phyloP scores from a whole-genome alignment of 2,797 vertebrate genomes.

The Ciconia nigra region DNA sequence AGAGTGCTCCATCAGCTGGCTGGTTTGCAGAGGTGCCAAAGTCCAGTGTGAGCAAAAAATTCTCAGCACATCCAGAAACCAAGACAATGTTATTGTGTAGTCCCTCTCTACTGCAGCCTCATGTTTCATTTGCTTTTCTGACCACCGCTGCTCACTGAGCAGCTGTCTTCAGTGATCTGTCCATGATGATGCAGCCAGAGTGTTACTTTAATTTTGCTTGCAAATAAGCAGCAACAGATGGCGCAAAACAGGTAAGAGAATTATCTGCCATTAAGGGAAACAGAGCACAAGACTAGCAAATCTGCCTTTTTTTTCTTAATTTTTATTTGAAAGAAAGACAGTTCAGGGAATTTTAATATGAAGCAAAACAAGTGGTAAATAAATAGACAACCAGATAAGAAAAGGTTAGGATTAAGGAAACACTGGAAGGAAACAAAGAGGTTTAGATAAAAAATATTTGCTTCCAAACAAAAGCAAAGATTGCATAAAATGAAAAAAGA shows the following conservation, averaged over 20 bases:
- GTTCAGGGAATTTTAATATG: neutral
- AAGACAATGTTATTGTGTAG: neutral
- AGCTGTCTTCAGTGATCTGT: neutral
- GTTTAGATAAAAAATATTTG: neutral
- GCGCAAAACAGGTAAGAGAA: neutral
- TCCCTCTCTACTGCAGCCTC: neutral
- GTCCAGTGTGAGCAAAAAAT: neutral
- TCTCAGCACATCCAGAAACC: neutral
- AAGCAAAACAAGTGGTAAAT: neutral
- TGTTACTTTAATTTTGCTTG: neutral
- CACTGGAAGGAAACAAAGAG: neutral
- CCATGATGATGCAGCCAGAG: neutral
- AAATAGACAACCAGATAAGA: neutral
- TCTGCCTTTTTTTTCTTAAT: neutral
- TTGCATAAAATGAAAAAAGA: neutral
- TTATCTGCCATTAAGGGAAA: neutral
- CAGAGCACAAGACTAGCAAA: neutral
- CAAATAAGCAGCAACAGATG: conserved; percentile 3
- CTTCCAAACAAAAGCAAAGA: neutral
- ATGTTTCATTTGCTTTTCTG: neutral
- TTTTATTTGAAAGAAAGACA: neutral
- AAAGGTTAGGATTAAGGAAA: neutral
- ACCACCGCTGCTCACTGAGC: neutral
- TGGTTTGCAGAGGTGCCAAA: neutral
- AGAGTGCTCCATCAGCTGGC: neutral